A percentile compares a stretch with the other conserved stretches of the same genome.
Evolutionary conservation across 2,888 invertebrate genomes (phyloP).

Genomic region (Malachius bipustulatus): DNA sequence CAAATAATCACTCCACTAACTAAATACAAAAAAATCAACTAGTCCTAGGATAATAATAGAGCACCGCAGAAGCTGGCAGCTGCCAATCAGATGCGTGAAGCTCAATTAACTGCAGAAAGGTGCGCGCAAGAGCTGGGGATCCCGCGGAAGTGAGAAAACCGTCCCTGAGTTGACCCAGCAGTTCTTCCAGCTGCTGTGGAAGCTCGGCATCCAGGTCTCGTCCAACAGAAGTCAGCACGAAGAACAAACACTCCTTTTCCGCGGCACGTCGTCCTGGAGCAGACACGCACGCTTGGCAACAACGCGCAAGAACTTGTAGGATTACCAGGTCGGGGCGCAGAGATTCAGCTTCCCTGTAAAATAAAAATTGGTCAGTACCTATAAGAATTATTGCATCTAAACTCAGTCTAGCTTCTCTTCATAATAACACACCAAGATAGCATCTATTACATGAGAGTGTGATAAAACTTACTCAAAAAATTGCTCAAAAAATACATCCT

Average conservation of each 20-base stretch:
- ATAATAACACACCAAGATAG: too few species aligned
- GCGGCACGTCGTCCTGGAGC: slow-evolving; percentile 70
- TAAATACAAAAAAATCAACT: too few species aligned
- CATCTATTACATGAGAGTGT: too few species aligned
- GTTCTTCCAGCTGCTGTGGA: slow-evolving; percentile 65
- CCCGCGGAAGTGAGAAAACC: slow-evolving; percentile 67
- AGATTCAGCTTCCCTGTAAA: too few species aligned
- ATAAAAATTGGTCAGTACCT: too few species aligned
- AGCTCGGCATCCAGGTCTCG: slow-evolving; percentile 75
- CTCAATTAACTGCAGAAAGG: slow-evolving; percentile 79
- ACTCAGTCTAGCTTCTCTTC: too few species aligned
- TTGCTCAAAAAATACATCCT: too few species aligned
- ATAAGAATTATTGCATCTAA: too few species aligned
- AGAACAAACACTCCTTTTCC: slow-evolving; percentile 81
- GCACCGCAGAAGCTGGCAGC: slow-evolving; percentile 76
- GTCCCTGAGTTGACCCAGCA: slow-evolving; percentile 71
- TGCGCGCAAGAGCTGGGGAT: slow-evolving; percentile 66
- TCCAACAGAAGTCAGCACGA: slow-evolving; percentile 78
- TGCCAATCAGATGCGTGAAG: slow-evolving; percentile 86
- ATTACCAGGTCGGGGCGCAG: slow-evolving; percentile 62
- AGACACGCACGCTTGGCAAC: slow-evolving; percentile 78
- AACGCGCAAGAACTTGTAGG: slow-evolving; percentile 74
- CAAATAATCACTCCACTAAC: too few species aligned
- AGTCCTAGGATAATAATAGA: slow-evolving; percentile 68
- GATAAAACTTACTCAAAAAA: too few species aligned